These are phyloP conservation scores for Monoplex corrugatus DNA, from an alignment of 2,888 invertebrate genomes.

Conservation along the genomic window DNA sequence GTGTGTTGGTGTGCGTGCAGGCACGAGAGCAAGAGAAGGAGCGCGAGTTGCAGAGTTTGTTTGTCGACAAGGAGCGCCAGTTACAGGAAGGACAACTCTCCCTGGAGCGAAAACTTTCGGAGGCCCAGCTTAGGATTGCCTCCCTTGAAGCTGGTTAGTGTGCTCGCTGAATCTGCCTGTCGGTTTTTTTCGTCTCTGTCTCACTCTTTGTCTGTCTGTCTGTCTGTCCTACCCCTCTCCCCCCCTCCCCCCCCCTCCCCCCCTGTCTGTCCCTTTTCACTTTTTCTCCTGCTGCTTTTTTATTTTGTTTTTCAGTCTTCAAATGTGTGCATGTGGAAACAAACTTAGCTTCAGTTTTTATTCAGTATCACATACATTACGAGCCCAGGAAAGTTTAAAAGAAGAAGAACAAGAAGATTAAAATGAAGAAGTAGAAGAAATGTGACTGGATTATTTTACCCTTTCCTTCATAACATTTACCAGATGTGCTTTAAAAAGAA, in stretches of 20 bases:
- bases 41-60: neutral
- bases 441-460: too few relatives aligned
- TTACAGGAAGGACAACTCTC: neutral
- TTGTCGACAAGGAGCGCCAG: neutral
- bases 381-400: too few relatives aligned
- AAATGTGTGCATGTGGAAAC: too few relatives aligned
- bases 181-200: neutral
- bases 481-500: too few relatives aligned
- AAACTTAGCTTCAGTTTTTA: too few relatives aligned
- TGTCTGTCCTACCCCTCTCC: neutral
- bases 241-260: too few relatives aligned
- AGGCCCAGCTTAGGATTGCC: neutral
- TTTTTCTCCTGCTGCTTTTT: too few relatives aligned
- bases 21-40: neutral
- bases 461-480: too few relatives aligned
- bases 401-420: too few relatives aligned
- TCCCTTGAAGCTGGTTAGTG: slow-evolving; percentile 1
- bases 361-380: too few relatives aligned
- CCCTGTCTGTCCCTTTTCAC: neutral
- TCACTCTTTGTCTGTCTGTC: neutral
- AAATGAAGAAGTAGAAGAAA: too few relatives aligned
- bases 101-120: neutral
- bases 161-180: neutral
- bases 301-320: too few relatives aligned
- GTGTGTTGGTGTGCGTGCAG: neutral